Conservation (phyloP, 2,888 invertebrate genomes). For the Nomada lathburiana region DNA sequence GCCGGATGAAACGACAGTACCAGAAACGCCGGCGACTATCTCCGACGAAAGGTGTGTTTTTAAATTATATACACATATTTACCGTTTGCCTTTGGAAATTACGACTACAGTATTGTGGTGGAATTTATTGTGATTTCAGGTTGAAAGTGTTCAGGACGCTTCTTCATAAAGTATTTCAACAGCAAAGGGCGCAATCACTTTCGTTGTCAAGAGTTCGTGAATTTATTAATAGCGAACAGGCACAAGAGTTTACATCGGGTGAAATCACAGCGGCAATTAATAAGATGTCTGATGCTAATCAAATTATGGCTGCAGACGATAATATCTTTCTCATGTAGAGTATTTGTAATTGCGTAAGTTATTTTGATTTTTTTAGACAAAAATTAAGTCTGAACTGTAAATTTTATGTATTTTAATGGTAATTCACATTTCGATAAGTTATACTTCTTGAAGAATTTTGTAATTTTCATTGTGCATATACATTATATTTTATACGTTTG, state of each 20-base stretch:
- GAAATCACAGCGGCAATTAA: conserved; percentile 93
- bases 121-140: conserved; percentile 71
- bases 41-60: conserved; percentile 81
- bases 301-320: conserved; percentile 95
- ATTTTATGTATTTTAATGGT: conserved; percentile 1
- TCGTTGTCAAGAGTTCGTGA: conserved; percentile 88
- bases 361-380: conserved; percentile 1
- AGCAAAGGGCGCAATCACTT: conserved; percentile 91
- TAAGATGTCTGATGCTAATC: conserved; percentile 95
- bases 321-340: conserved; percentile 92
- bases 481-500: background rate
- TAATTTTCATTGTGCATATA: background rate
- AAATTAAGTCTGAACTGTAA: conserved; percentile 7
- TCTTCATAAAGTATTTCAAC: conserved; percentile 91
- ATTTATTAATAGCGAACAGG: conserved; percentile 88
- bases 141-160: conserved; percentile 90
- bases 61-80: background rate
- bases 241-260: conserved; percentile 87
- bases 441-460: conserved; percentile 7
- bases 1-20: conserved; percentile 30
- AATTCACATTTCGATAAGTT: conserved; percentile 14
- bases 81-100: background rate
- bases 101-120: background rate
- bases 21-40: conserved; percentile 77
- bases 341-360: conserved; percentile 20